Evolutionary conservation across 2,888 invertebrate genomes (phyloP).

Genomic region (Apotomis capreana): DNA sequence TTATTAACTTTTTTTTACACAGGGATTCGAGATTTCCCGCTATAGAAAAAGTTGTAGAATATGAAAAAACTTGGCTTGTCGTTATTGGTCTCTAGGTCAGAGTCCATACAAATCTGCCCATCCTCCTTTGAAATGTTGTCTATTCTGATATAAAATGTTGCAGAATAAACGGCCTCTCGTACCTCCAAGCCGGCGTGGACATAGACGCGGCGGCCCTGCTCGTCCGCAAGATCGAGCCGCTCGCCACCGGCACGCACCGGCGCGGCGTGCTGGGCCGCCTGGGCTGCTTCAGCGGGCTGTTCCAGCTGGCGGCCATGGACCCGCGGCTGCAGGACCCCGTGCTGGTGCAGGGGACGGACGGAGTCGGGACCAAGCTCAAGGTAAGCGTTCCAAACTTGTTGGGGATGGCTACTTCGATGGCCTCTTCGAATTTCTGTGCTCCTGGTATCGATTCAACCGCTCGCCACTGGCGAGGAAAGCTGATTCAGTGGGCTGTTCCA

Average conservation of each 20-base stretch:
- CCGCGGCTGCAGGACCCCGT: constrained; percentile 89
- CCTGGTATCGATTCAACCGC: not conserved
- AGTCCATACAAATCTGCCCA: no score
- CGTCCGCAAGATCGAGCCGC: constrained; percentile 91
- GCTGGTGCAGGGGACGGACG: constrained; percentile 96
- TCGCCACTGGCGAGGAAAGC: not conserved
- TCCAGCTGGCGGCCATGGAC: constrained; percentile 90
- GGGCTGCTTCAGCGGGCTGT: constrained; percentile 97
- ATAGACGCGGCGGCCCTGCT: constrained; percentile 95
- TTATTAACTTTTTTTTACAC: no score
- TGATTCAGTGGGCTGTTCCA: constrained; percentile 91
- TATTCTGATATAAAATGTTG: not conserved
- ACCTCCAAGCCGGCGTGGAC: constrained; percentile 96
- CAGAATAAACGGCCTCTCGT: constrained; percentile 88
- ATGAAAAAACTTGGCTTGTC: no score
- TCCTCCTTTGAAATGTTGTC: no score
- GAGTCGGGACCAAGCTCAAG: constrained; percentile 98
- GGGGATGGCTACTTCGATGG: not conserved
- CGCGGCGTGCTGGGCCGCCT: constrained; percentile 91
- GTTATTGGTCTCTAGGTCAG: no score
- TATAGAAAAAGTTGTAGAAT: no score
- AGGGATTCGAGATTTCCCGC: no score
- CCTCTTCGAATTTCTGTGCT: not conserved
- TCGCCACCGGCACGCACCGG: constrained; percentile 90
- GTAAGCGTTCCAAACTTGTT: constrained; percentile 67